phyloP scores from a whole-genome alignment of 1,140 invertebrate species.

The Achatina immaculata region DNA sequence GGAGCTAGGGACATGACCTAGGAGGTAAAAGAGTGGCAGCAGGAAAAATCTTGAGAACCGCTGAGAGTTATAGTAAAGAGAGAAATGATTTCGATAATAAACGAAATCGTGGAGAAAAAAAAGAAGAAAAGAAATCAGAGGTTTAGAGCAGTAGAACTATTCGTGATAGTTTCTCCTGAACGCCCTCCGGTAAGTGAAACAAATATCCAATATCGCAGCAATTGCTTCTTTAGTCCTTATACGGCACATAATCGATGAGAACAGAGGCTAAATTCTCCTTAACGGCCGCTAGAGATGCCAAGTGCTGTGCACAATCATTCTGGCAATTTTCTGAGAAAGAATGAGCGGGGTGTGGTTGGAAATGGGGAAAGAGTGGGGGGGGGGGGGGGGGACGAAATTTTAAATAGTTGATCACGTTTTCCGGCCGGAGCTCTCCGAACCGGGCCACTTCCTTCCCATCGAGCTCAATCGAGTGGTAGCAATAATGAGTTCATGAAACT shows the following conservation, averaged over 20 bases:
- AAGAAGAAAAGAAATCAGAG: too few relatives aligned
- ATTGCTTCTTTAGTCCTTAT: not conserved
- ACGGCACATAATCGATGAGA: slow-evolving; percentile 22
- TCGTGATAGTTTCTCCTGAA: slow-evolving; percentile 17
- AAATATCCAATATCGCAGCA: slow-evolving; percentile 14
- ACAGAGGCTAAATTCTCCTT: slow-evolving; percentile 27
- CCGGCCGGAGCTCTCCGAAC: slow-evolving; percentile 4
- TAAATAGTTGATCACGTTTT: slow-evolving; percentile 12
- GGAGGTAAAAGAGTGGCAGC: too few relatives aligned
- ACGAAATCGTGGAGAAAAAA: too few relatives aligned
- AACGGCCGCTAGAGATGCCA: slow-evolving; percentile 20
- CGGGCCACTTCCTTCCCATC: slow-evolving; percentile 11
- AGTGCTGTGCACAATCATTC: slow-evolving; percentile 23
- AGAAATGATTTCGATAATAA: too few relatives aligned
- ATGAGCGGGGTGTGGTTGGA: not conserved
- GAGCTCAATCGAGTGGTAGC: slow-evolving; percentile 22
- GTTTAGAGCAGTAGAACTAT: not conserved
- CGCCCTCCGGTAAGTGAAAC: slow-evolving; percentile 23
- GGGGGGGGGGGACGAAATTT: not conserved
- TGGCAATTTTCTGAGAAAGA: slow-evolving; percentile 10
- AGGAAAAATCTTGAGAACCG: too few relatives aligned
- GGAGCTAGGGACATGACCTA: too few relatives aligned
- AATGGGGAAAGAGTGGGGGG: not conserved
- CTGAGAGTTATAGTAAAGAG: too few relatives aligned
- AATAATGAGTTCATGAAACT: slow-evolving; percentile 33